A percentile compares a stretch with the other conserved stretches of the same genome.
Evolutionary conservation across 53 echinoderm and acorn worm genomes (phyloP).

Genomic region (Temnopleurus reevesii): DNA sequence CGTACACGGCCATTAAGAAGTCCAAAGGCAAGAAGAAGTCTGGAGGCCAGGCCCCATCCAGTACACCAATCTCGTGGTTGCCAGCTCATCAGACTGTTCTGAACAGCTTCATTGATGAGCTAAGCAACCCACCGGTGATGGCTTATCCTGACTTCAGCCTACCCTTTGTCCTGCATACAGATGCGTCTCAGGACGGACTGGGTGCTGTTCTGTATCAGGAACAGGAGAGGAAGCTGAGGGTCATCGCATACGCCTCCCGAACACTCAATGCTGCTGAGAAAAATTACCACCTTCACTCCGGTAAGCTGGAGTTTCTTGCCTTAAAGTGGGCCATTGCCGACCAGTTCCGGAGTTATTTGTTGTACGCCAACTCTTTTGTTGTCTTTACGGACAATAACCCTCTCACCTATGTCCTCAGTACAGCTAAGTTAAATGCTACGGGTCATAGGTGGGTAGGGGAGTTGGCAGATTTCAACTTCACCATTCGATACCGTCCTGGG

Average conservation of each 20-base stretch:
- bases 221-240: slow-evolving; percentile 61
- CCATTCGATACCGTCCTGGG: slow-evolving; percentile 55
- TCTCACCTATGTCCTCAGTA: slow-evolving; percentile 57
- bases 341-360: slow-evolving; percentile 54
- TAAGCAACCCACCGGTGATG: slow-evolving; percentile 34
- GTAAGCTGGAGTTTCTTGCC: slow-evolving; percentile 58
- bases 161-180: slow-evolving; percentile 60
- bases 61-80: background rate
- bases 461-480: slow-evolving; percentile 62
- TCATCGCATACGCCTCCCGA: slow-evolving; percentile 63
- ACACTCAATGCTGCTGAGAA: slow-evolving; percentile 64
- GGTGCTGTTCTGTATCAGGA: slow-evolving; percentile 72
- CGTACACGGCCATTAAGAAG: background rate
- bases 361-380: slow-evolving; percentile 28
- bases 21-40: background rate
- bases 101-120: background rate
- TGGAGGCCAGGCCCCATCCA: slow-evolving; percentile 31
- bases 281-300: slow-evolving; percentile 66
- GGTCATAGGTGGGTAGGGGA: slow-evolving; percentile 71
- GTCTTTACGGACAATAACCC: slow-evolving; percentile 50
- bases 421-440: slow-evolving; percentile 65
- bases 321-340: slow-evolving; percentile 38
- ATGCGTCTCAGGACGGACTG: slow-evolving; percentile 66
- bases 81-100: background rate
- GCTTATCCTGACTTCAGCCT: slow-evolving; percentile 21